Evolutionary conservation across 2,797 vertebrate species (phyloP).

Genomic region (Acanthornis magna): DNA sequence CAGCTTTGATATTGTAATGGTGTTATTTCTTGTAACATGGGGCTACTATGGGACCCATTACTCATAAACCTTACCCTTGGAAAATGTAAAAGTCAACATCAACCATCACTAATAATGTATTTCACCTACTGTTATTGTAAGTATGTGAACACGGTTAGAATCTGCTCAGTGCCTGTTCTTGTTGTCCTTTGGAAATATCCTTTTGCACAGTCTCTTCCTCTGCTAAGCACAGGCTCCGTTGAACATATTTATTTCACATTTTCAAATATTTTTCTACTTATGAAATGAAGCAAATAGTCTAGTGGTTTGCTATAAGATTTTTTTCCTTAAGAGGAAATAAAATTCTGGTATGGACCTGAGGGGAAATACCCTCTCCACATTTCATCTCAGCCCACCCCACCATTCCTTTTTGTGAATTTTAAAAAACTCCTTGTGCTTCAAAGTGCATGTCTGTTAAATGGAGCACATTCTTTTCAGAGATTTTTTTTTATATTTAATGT

Average conservation of each 20-base stretch:
- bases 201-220: not conserved
- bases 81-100: slow-evolving; percentile 48
- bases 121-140: slow-evolving; percentile 61
- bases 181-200: slow-evolving; percentile 24
- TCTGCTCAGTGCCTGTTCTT: not conserved
- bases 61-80: slow-evolving; percentile 42
- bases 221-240: not conserved
- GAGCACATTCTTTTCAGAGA: not conserved
- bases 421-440: not conserved
- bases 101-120: slow-evolving; percentile 38
- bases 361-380: not conserved
- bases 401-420: not conserved
- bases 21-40: slow-evolving; percentile 49
- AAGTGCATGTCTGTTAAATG: slow-evolving; percentile 2
- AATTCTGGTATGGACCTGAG: not conserved
- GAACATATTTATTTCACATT: not conserved
- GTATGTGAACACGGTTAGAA: slow-evolving; percentile 27
- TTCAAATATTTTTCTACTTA: slow-evolving; percentile 14
- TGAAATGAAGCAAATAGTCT: not conserved
- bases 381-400: not conserved
- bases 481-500: slow-evolving; percentile 3
- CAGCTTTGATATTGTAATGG: slow-evolving; percentile 15
- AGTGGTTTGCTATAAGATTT: not conserved
- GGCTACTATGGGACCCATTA: slow-evolving; percentile 55
- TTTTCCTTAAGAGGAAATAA: not conserved